Conservation (phyloP, 2,797 vertebrate species). For the Oreochromis mossambicus region DNA sequence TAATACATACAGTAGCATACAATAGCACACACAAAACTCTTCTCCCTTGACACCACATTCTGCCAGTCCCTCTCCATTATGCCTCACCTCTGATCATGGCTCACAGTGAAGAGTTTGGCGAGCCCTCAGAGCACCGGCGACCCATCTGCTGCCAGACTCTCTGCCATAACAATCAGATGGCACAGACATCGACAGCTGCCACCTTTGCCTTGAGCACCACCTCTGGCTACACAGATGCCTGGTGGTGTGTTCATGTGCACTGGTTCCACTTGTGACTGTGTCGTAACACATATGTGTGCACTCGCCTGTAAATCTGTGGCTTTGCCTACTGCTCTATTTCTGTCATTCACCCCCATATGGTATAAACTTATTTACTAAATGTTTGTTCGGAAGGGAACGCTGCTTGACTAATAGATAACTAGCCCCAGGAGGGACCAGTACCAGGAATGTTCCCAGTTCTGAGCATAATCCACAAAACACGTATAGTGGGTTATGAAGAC, state of each 20-base stretch:
- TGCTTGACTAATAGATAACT: slow-evolving; percentile 22
- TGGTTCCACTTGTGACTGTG: not conserved
- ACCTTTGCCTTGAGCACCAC: slow-evolving; percentile 37
- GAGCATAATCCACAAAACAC: not conserved
- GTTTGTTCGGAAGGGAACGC: not conserved
- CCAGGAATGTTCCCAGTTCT: not conserved
- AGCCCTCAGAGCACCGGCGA: slow-evolving; percentile 28
- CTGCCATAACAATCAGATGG: slow-evolving; percentile 40
- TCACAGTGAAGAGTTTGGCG: slow-evolving; percentile 47
- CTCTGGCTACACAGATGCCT: slow-evolving; percentile 42
- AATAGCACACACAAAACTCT: not conserved
- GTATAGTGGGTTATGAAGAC: not conserved
- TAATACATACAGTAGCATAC: not conserved
- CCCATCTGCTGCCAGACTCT: slow-evolving; percentile 53
- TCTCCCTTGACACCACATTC: slow-evolving; percentile 23
- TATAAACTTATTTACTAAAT: slow-evolving; percentile 20
- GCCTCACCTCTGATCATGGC: slow-evolving; percentile 60
- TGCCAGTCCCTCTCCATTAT: slow-evolving; percentile 55
- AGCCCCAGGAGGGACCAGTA: not conserved
- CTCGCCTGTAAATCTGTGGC: not conserved
- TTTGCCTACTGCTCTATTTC: slow-evolving; percentile 13
- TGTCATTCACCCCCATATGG: slow-evolving; percentile 40
- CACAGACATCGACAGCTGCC: slow-evolving; percentile 31
- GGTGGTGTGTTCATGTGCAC: not conserved
- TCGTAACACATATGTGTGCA: not conserved